phyloP scores from a whole-genome alignment of 2,888 invertebrate genomes.

The Alitta virens region DNA sequence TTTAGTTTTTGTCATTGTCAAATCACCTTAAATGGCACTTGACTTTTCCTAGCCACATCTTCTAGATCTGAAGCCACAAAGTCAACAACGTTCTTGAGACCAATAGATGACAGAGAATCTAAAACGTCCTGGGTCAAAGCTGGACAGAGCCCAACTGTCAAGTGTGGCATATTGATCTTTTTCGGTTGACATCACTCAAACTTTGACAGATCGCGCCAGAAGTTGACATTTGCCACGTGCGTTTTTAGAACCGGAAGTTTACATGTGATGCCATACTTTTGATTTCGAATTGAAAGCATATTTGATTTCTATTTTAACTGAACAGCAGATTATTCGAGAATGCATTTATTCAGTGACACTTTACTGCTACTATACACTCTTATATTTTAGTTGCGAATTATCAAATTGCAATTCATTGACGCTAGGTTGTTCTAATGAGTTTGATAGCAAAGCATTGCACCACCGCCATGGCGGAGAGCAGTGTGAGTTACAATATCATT shows the following conservation, averaged over 20 bases:
- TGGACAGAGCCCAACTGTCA: constrained; percentile 17
- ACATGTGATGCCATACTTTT: neutral
- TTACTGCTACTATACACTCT: no score
- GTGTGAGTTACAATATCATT: constrained; percentile 16
- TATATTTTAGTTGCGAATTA: no score
- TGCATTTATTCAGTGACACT: neutral
- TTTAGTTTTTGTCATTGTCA: no score
- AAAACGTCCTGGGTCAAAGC: constrained; percentile 10
- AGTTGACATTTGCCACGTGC: neutral
- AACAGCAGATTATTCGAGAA: no score
- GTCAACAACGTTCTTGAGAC: constrained; percentile 33
- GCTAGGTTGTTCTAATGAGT: no score
- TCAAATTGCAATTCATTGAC: no score
- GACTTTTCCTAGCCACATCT: constrained; percentile 29
- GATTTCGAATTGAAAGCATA: neutral
- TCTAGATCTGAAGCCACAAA: constrained; percentile 34
- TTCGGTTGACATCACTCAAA: neutral
- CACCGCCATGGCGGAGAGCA: constrained; percentile 43
- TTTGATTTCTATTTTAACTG: neutral
- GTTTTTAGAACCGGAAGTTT: neutral
- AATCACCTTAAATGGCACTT: constrained; percentile 38
- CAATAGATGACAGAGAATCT: constrained; percentile 17
- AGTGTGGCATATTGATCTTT: constrained; percentile 3
- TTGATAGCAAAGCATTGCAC: constrained; percentile 33
- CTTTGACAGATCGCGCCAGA: no score